These are phyloP conservation scores for Lasioglossum pauxillum DNA, from an alignment of 2,888 invertebrate species.

Conservation along the genomic window DNA sequence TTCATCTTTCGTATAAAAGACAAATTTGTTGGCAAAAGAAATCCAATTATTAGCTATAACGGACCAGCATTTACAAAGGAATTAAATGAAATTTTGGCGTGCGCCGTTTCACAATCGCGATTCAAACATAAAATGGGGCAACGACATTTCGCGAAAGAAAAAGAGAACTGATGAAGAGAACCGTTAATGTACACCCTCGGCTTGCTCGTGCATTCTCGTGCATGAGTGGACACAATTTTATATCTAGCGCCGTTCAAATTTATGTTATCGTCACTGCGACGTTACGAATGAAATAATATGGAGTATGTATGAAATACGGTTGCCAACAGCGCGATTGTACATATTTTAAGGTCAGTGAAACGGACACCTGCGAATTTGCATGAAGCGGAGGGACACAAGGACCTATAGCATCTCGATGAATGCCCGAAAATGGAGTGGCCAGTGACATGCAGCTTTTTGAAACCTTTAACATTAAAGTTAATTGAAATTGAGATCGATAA, in stretches of 20 bases:
- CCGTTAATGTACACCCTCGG: constrained; percentile 28
- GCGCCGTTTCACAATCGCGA: too few species aligned
- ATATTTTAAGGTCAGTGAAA: constrained; percentile 41
- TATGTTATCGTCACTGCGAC: constrained; percentile 21
- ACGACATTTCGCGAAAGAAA: constrained; percentile 38
- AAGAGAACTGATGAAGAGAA: background rate
- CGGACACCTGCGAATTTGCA: constrained; percentile 53
- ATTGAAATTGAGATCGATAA: background rate
- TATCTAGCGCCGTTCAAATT: constrained; percentile 27
- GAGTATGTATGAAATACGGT: constrained; percentile 36
- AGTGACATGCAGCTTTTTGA: background rate
- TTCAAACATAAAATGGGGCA: constrained; percentile 4
- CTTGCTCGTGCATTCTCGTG: constrained; percentile 15
- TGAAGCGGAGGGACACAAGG: constrained; percentile 7
- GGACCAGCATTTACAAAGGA: too few species aligned
- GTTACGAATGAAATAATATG: constrained; percentile 39
- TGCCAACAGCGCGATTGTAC: constrained; percentile 22
- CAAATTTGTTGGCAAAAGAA: too few species aligned
- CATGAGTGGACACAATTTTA: constrained; percentile 30
- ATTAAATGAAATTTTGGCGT: too few species aligned
- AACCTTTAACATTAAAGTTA: background rate
- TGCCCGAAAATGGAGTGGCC: constrained; percentile 32
- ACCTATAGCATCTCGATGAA: constrained; percentile 15
- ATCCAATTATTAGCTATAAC: too few species aligned
- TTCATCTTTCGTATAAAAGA: too few species aligned